These are phyloP conservation scores for Istiophorus platypterus DNA, from an alignment of 2,113 vertebrate species.

Conservation along the genomic window DNA sequence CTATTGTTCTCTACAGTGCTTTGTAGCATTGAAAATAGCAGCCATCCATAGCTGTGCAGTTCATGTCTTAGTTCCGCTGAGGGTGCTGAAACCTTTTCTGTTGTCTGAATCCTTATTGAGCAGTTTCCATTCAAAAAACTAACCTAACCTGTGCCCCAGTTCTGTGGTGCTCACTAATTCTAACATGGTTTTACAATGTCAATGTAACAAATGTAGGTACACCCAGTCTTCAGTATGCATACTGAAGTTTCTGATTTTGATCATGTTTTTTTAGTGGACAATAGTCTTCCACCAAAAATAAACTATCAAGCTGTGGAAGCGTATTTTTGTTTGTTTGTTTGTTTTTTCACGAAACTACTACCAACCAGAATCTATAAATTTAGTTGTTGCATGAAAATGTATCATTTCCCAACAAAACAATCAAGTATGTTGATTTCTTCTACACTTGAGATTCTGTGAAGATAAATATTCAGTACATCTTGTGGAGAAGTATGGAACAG, in stretches of 20 bases:
- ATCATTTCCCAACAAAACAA: background rate
- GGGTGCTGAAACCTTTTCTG: slow-evolving; percentile 16
- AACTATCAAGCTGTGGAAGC: background rate
- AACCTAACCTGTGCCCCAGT: no score
- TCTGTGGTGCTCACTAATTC: background rate
- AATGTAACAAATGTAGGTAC: background rate
- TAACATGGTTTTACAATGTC: background rate
- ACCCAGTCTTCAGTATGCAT: background rate
- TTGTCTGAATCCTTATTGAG: slow-evolving; percentile 19
- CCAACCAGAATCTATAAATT: background rate
- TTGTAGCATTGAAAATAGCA: slow-evolving; percentile 18
- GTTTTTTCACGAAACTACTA: background rate
- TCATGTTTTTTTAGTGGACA: background rate
- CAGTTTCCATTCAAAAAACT: slow-evolving; percentile 17
- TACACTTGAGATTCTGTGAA: no score
- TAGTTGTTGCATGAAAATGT: background rate
- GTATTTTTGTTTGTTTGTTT: background rate
- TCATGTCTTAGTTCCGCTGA: slow-evolving; percentile 50
- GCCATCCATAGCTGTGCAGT: slow-evolving; percentile 22
- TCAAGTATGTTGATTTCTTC: no score
- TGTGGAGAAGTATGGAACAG: no score
- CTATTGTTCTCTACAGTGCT: slow-evolving; percentile 34
- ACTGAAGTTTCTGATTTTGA: background rate
- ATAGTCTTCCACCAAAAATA: background rate
- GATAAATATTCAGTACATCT: no score